Base-by-base conservation (phyloP, 2,888 invertebrate species). In the Xestobium rufovillosum region DNA sequence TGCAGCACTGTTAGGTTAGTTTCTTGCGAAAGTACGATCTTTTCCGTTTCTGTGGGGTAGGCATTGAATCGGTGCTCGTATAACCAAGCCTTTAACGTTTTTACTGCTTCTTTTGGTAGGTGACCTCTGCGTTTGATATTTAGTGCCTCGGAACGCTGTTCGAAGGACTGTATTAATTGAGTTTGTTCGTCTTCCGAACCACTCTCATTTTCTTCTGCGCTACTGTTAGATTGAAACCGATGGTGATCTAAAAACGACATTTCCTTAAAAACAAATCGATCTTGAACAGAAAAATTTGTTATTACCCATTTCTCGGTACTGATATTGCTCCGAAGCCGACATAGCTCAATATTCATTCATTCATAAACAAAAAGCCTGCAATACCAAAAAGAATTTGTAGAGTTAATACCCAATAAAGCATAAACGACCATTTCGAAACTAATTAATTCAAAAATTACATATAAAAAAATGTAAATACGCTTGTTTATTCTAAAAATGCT, bases 1-100 rank as follows among this genome's bases (percentile, higher is more conserved):
- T 66, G 66, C 8, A 66, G 47, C 25, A 65, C 64, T 3, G 66
- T 66, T 17, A 66, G 46, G 40, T 61, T 59, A 1, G 66, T 65
- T 37, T 63, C 64, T 48, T 63, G 62, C 2, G 66, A 64, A 4
- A 66, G 46, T 6, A 60, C 56, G 37, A 63, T 59, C 38, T 66
- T 66, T 39, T 66, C 66, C n/a, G 62, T 56, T 53, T 66, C 66
- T 3, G 63, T 65, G 0, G 66, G 66, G 48, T 66, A 66, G 0
- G 66, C 66, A 48, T 66, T 65, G 38, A 65, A 66, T 32, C 65
- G 44, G 40, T 66, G 66, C 40, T 66, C 66, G 31, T 66, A 66
- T 3, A 66, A 42, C 66, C 66, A 66, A 43, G 53, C 60, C 49
- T 65, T 66, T 33, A 66, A 43, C 10, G 63, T 61, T 46, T 65